phyloP scores from a whole-genome alignment of 2,113 vertebrate species.

The Actenoides lindsayi region DNA sequence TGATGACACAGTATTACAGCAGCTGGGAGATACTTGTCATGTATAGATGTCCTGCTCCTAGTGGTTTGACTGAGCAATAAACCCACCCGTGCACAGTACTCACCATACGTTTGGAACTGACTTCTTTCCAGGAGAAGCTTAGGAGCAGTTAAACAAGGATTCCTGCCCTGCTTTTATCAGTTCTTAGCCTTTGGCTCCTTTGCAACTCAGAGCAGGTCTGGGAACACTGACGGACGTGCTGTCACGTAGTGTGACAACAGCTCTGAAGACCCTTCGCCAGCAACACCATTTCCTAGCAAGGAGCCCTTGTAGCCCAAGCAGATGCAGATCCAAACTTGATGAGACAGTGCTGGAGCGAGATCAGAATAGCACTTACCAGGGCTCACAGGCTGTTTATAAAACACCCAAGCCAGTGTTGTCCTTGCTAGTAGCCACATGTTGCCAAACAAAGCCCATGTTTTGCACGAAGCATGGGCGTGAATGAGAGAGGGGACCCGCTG shows the following conservation, averaged over 20 bases:
- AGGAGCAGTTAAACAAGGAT: background rate
- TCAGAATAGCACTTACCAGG: background rate
- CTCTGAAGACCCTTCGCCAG: background rate
- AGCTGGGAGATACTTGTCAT: background rate
- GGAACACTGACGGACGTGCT: background rate
- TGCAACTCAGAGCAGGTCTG: background rate
- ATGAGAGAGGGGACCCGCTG: fast-evolving
- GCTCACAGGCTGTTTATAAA: background rate
- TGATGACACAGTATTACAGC: background rate
- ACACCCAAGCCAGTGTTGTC: background rate
- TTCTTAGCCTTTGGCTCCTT: background rate
- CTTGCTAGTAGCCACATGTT: background rate
- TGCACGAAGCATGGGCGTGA: fast-evolving
- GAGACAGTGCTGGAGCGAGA: background rate
- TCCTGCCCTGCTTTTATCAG: background rate
- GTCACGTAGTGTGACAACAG: background rate
- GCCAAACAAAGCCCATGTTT: fast-evolving
- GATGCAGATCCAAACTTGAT: background rate
- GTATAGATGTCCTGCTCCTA: background rate
- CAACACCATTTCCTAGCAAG: background rate
- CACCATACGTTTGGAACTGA: background rate
- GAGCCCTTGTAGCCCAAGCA: background rate
- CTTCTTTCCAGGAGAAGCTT: background rate
- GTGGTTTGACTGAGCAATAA: background rate
- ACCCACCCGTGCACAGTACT: background rate